Evolutionary conservation across 2,113 vertebrate species (phyloP), one percentile per base, ranked within the genome.

Genomic region (Silurus meridionalis): DNA sequence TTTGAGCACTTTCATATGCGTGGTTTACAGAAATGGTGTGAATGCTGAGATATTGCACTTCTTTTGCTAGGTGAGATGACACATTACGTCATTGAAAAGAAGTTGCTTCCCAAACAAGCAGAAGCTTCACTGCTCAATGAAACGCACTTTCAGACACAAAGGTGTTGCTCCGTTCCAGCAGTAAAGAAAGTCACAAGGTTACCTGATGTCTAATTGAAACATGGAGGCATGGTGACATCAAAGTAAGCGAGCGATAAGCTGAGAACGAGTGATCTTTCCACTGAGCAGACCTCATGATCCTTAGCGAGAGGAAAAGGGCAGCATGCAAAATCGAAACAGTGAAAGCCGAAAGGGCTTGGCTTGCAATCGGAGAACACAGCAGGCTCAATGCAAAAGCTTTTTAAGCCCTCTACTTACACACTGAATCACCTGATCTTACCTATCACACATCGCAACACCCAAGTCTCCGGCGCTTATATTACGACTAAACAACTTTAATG

Each of bases 21-120:
- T 17, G 75, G 6, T 78, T 78, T 58, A 10, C 14, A 28, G 8
- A 80, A 10, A 37, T 6, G 17, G 78, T 46, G 78, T 23, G 78
- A 66, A 66, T 82, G 48, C 78, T 3, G 61, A 66, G 80, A 66
- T 53, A 64, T 82, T 52, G 52, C 80, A 66, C 80, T 66, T 82
- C 23, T 21, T 66, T 50, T 48, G 58, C 58, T 66, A 28, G 61
- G 61, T 82, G 80, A 64, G 80, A 66, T 66, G 48, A 66, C 80
- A 66, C 60, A 8, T 10, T 66, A 66, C 11, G 46, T 66, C 80
- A 82, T 19, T 66, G 80, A 64, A 64, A 66, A 53, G 37, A 66
- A 53, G 37, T 53, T 50, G 11, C 48, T 64, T 25, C 46, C 21
- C 4, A 66, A 64, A 66, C 61, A 64, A 66, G 80, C 23, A n/a